Evolutionary conservation across 2,888 invertebrate species (phyloP).

Genomic region (Adela reaumurella): DNA sequence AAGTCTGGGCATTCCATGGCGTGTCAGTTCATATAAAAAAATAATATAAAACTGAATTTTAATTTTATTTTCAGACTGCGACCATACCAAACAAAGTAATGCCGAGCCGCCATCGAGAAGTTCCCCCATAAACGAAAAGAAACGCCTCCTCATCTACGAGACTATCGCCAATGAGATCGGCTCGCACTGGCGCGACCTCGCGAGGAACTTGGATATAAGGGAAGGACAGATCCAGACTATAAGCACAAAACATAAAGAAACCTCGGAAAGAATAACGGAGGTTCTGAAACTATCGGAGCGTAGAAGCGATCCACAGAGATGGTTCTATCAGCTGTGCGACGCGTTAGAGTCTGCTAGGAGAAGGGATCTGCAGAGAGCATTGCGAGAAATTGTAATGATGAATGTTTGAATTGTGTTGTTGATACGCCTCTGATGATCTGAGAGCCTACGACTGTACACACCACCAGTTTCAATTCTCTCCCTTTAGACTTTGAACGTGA

Average conservation of each 20-base stretch:
- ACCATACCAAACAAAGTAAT: neutral
- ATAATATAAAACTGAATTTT: too few relatives aligned
- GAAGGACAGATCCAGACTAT: slow-evolving; percentile 36
- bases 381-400: slow-evolving; percentile 37
- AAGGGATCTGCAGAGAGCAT: slow-evolving; percentile 27
- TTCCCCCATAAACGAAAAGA: slow-evolving; percentile 16
- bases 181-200: slow-evolving; percentile 33
- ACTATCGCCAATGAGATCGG: slow-evolving; percentile 34
- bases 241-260: slow-evolving; percentile 20
- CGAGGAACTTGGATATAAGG: slow-evolving; percentile 30
- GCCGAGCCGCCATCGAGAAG: neutral
- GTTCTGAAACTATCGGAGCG: slow-evolving; percentile 24
- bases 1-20: too few relatives aligned
- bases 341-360: slow-evolving; percentile 33
- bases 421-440: neutral
- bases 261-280: slow-evolving; percentile 23
- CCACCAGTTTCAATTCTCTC: neutral
- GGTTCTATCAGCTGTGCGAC: slow-evolving; percentile 35
- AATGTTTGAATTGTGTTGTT: slow-evolving; percentile 20
- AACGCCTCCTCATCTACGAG: slow-evolving; percentile 26
- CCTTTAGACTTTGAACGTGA: neutral
- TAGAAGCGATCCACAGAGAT: slow-evolving; percentile 28
- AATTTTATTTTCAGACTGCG: neutral
- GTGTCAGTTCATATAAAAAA: too few relatives aligned
- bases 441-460: neutral